Evolutionary conservation across 2,888 invertebrate species (phyloP).

Genomic region (Thereva unica): DNA sequence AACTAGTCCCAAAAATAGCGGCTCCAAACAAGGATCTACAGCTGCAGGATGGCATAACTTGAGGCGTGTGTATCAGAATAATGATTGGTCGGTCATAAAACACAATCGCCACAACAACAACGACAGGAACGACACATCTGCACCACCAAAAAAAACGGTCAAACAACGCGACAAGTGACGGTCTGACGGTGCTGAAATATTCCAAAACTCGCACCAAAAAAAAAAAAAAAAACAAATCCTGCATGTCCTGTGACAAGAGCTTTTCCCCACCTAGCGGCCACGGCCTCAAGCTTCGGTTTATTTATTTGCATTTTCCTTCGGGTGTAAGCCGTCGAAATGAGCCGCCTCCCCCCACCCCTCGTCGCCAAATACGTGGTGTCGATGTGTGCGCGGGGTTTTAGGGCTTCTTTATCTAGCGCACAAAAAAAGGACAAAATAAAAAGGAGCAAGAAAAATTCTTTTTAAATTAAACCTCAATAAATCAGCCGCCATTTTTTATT

Average conservation of each 20-base stretch:
- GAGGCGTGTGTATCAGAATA: not conserved
- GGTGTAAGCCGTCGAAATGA: not conserved
- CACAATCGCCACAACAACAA: conserved; percentile 9
- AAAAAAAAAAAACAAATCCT: conserved; percentile 2
- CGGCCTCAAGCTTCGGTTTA: conserved; percentile 18
- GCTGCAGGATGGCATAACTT: conserved; percentile 6
- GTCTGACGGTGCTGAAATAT: conserved; percentile 7
- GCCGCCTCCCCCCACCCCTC: too few species aligned
- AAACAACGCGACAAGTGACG: conserved; percentile 24
- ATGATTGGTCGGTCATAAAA: not conserved
- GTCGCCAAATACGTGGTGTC: too few species aligned
- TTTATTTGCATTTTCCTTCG: conserved; percentile 1
- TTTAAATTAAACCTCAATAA: conserved; percentile 42
- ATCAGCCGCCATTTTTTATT: conserved; percentile 39
- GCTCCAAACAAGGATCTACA: not conserved
- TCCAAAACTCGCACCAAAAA: not conserved
- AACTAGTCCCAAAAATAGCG: conserved; percentile 11
- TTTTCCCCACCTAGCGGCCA: conserved; percentile 10
- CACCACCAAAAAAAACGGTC: too few species aligned
- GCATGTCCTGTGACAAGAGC: conserved; percentile 10
- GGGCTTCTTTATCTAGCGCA: not conserved
- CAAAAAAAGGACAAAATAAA: not conserved
- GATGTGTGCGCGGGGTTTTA: not conserved
- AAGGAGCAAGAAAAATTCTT: conserved; percentile 23
- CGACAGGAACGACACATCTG: not conserved